Evolutionary conservation across 2,797 vertebrate genomes (phyloP).

Genomic region (Tinamus major): DNA sequence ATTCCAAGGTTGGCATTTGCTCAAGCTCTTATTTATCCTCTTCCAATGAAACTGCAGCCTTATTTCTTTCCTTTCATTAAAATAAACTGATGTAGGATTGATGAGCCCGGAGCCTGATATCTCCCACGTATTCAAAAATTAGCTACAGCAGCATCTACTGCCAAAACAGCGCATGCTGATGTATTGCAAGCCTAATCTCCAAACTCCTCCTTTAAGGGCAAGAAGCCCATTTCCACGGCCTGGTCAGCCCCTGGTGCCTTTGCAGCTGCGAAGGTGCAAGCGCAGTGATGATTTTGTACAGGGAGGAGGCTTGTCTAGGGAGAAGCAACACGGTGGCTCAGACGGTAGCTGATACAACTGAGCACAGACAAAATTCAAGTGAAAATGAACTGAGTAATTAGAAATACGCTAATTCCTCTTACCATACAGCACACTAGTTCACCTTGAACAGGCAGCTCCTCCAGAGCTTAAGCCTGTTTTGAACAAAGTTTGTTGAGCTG

Average conservation of each 20-base stretch:
- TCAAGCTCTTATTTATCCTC: constrained; percentile 30
- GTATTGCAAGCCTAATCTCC: constrained; percentile 1
- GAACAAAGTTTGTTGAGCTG: not conserved
- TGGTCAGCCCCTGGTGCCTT: not conserved
- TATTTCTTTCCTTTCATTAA: constrained; percentile 18
- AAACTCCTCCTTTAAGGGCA: not conserved
- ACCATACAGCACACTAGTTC: not conserved
- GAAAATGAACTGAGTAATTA: not conserved
- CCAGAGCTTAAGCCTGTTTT: not conserved
- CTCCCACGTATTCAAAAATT: constrained; percentile 41
- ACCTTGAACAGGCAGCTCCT: not conserved
- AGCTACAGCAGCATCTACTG: constrained; percentile 10
- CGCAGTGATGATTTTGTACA: not conserved
- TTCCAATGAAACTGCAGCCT: constrained; percentile 28
- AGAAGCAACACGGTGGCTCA: not conserved
- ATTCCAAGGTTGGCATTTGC: not conserved
- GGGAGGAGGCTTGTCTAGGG: not conserved
- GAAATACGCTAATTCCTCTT: not conserved
- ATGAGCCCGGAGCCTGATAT: constrained; percentile 19
- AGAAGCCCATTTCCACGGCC: not conserved
- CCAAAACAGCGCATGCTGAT: constrained; percentile 36
- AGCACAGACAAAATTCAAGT: not conserved
- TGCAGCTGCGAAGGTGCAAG: not conserved
- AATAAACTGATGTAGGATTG: constrained; percentile 34
- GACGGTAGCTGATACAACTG: not conserved